A percentile compares a stretch with the other conserved stretches of the same genome.
These are phyloP conservation scores for Psix sp. DNA, from an alignment of 1,140 invertebrate genomes.

Conservation along the genomic window DNA sequence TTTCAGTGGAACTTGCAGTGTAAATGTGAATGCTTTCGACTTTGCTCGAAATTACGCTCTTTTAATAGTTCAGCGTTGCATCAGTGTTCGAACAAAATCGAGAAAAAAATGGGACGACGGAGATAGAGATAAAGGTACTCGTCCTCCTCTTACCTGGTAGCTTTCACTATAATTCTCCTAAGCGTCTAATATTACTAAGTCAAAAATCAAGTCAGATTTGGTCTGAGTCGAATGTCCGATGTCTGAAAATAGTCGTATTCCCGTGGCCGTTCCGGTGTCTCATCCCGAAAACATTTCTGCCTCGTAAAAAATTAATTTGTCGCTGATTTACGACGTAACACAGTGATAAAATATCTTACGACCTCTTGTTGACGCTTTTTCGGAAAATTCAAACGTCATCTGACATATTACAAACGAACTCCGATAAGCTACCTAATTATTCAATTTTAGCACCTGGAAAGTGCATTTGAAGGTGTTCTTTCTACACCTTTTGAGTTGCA, in stretches of 20 bases:
- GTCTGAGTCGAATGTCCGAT: constrained; percentile 36
- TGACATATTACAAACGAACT: no score
- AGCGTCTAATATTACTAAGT: constrained; percentile 46
- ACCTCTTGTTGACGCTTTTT: constrained; percentile 5
- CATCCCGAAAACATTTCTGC: constrained; percentile 37
- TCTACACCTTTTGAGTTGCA: no score
- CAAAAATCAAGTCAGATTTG: constrained; percentile 45
- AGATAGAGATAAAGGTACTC: not conserved
- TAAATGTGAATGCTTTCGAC: constrained; percentile 31
- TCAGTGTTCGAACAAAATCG: constrained; percentile 3
- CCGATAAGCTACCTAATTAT: no score
- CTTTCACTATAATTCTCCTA: constrained; percentile 42
- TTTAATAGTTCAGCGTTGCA: constrained; percentile 26
- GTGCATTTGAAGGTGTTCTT: no score
- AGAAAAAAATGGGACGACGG: constrained; percentile 1
- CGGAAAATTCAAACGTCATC: constrained; percentile 24
- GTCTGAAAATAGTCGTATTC: constrained; percentile 22
- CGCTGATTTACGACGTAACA: constrained; percentile 24
- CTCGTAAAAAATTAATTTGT: constrained; percentile 45
- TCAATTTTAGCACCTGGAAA: no score
- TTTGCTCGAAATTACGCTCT: constrained; percentile 27
- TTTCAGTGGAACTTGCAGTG: constrained; percentile 36
- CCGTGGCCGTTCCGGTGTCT: constrained; percentile 16
- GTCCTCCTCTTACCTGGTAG: constrained; percentile 12
- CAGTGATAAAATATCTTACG: constrained; percentile 20